A percentile compares a stretch with the other conserved stretches of the same genome.
Evolutionary conservation across 2,888 invertebrate genomes (phyloP).

Genomic region (Amphiduros pacificus): DNA sequence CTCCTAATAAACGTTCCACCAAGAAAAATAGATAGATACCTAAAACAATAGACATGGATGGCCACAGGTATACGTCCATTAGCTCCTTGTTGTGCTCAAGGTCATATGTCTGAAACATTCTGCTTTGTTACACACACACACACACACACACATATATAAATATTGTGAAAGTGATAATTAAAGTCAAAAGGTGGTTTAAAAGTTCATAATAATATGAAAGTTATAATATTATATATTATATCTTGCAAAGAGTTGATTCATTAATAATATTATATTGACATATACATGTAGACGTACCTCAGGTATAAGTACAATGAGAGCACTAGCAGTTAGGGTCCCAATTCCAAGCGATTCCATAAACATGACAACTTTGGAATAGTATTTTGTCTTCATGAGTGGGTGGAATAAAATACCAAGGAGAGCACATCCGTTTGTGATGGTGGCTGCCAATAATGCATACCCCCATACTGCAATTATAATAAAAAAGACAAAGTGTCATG

Average conservation of each 20-base stretch:
- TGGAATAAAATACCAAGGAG: conserved; percentile 83
- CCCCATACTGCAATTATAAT: conserved; percentile 33
- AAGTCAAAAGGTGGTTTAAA: neutral
- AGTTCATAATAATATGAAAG: neutral
- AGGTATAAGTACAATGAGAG: conserved; percentile 83
- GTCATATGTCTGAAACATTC: too few relatives aligned
- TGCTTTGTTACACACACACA: too few relatives aligned
- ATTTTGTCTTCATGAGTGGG: conserved; percentile 78
- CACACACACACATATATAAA: neutral
- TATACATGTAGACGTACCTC: conserved; percentile 30
- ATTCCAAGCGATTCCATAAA: conserved; percentile 88
- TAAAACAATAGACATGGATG: conserved; percentile 18
- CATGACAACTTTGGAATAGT: conserved; percentile 83
- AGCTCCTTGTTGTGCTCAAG: too few relatives aligned
- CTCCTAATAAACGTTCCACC: conserved; percentile 21
- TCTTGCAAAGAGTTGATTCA: neutral
- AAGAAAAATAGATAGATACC: conserved; percentile 31
- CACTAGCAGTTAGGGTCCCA: conserved; percentile 85
- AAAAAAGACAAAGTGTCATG: too few relatives aligned
- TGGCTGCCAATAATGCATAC: conserved; percentile 68
- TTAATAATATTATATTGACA: neutral
- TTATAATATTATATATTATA: neutral
- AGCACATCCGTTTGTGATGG: conserved; percentile 83
- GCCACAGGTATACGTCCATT: conserved; percentile 19
- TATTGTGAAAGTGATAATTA: neutral